Percentiles rank a stretch among this genome's conserved stretches.
Conservation (phyloP, 2,888 invertebrate genomes). For the Campopleginae sp. region DNA sequence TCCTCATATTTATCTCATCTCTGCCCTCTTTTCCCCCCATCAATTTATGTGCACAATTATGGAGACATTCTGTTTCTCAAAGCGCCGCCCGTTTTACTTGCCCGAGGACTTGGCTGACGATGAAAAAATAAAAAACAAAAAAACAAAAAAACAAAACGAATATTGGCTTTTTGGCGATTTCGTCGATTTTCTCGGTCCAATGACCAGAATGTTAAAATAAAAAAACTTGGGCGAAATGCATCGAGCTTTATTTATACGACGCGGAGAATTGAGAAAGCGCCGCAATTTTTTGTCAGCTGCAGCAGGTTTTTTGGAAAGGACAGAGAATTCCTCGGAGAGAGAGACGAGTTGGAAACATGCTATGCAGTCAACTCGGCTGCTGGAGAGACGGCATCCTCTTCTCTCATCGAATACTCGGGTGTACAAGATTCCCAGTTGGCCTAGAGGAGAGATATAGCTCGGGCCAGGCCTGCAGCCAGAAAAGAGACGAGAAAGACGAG, state of each 20-base stretch:
- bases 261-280: background rate
- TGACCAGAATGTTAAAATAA: background rate
- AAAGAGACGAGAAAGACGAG: slow-evolving; percentile 34
- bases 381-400: background rate
- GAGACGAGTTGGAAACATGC: slow-evolving; percentile 8
- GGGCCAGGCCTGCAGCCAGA: slow-evolving; percentile 35
- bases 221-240: background rate
- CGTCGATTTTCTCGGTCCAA: background rate
- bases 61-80: background rate
- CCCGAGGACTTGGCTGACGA: background rate
- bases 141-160: background rate
- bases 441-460: slow-evolving; percentile 18
- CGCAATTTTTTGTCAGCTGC: background rate
- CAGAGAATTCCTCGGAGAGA: background rate
- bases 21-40: background rate
- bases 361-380: slow-evolving; percentile 9
- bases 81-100: background rate
- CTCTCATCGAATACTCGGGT: slow-evolving; percentile 24
- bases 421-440: slow-evolving; percentile 35
- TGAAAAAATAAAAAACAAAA: background rate
- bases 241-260: background rate
- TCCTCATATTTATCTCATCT: background rate
- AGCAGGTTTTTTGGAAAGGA: background rate
- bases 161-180: background rate
- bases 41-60: background rate